These are phyloP conservation scores for Macropis europaea DNA, from an alignment of 2,888 invertebrate species.

Conservation along the genomic window DNA sequence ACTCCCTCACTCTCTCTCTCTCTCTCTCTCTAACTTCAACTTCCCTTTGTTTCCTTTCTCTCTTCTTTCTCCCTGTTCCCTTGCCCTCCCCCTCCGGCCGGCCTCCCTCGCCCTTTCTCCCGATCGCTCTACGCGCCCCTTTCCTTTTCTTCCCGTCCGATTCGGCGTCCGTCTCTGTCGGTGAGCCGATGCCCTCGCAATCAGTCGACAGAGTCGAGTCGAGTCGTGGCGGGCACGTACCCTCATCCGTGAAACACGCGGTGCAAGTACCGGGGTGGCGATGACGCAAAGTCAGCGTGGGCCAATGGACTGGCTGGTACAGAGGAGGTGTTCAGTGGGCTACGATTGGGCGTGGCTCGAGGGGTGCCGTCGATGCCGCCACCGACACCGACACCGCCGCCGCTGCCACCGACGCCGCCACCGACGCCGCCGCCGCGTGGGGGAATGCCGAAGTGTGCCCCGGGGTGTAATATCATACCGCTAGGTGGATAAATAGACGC, in stretches of 20 bases:
- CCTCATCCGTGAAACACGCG: conserved; percentile 64
- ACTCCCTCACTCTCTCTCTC: conserved; percentile 3
- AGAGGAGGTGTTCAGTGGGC: conserved; percentile 67
- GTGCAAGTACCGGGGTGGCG: conserved; percentile 67
- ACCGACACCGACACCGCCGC: conserved; percentile 10
- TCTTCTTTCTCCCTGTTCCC: background rate
- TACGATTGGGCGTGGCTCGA: conserved; percentile 75
- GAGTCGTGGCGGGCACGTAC: conserved; percentile 30
- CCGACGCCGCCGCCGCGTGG: conserved; percentile 25
- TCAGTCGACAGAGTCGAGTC: conserved; percentile 53
- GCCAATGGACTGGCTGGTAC: conserved; percentile 76
- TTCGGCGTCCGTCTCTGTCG: conserved; percentile 6
- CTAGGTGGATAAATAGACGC: conserved; percentile 79
- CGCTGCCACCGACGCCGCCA: conserved; percentile 12
- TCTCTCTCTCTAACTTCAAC: conserved; percentile 3
- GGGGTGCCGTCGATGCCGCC: conserved; percentile 25
- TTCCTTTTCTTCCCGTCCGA: conserved; percentile 6
- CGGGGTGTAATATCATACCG: conserved; percentile 79
- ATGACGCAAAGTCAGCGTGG: conserved; percentile 76
- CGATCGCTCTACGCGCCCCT: conserved; percentile 31
- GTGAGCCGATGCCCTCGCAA: conserved; percentile 61
- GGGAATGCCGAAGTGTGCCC: conserved; percentile 72
- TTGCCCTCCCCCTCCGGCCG: background rate
- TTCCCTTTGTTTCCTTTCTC: conserved; percentile 12
- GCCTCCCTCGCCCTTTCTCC: conserved; percentile 33